Conservation (phyloP, 2,888 invertebrate genomes). For the Drosophila falleni region DNA sequence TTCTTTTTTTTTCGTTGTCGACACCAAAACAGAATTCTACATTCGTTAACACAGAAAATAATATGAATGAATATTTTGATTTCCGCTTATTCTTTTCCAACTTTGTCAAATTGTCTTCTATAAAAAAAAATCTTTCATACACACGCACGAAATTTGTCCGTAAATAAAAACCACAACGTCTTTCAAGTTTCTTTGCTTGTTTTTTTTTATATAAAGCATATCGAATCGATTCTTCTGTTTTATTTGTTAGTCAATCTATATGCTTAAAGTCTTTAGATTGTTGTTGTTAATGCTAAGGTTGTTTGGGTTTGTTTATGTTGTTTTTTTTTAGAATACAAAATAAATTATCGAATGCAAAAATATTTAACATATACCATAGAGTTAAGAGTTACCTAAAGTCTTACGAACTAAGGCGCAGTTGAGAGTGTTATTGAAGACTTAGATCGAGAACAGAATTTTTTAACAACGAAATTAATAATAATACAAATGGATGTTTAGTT, state of each 20-base stretch:
- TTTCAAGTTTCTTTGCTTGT: constrained; percentile 52
- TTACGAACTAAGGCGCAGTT: constrained; percentile 55
- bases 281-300: constrained; percentile 46
- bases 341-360: constrained; percentile 79
- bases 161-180: constrained; percentile 83
- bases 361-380: constrained; percentile 62
- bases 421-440: constrained; percentile 50
- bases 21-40: constrained; percentile 85
- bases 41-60: constrained; percentile 77
- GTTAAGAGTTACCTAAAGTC: constrained; percentile 49
- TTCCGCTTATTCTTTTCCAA: constrained; percentile 77
- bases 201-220: constrained; percentile 59
- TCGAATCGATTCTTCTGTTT: constrained; percentile 63
- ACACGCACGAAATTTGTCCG: constrained; percentile 75
- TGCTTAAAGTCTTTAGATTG: constrained; percentile 76
- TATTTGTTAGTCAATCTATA: constrained; percentile 75
- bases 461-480: constrained; percentile 60
- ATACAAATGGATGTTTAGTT: constrained; percentile 47
- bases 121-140: constrained; percentile 32
- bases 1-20: constrained; percentile 54
- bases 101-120: constrained; percentile 69
- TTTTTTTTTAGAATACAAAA: constrained; percentile 66
- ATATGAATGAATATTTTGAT: constrained; percentile 68
- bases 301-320: constrained; percentile 28
- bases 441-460: constrained; percentile 50